Percentiles rank a stretch among this genome's conserved stretches.
Conservation (phyloP, 2,888 invertebrate genomes). For the Drosophila cracens region DNA sequence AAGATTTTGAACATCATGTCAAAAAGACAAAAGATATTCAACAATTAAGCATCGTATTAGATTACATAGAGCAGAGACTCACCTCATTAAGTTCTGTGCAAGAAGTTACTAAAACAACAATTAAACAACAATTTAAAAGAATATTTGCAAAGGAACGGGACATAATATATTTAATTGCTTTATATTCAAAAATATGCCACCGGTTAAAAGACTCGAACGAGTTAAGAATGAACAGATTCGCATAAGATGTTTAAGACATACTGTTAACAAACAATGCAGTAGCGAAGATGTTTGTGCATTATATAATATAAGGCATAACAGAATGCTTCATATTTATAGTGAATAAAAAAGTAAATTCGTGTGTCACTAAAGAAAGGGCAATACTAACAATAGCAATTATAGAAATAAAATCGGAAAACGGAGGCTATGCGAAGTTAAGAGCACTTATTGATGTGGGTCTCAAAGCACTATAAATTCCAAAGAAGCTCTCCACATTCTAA, state of each 20-base stretch:
- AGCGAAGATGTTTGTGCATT: no score
- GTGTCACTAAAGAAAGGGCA: not conserved
- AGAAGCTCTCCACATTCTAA: not conserved
- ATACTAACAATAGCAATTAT: not conserved
- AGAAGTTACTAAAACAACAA: not conserved
- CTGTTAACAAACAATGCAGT: not conserved
- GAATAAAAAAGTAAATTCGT: not conserved
- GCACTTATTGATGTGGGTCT: not conserved
- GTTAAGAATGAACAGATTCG: no score
- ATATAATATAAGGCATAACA: not conserved
- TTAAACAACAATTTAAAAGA: not conserved
- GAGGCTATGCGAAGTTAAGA: not conserved
- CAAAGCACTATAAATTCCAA: not conserved
- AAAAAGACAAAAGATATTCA: no score
- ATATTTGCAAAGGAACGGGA: not conserved
- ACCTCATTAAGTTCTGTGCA: not conserved
- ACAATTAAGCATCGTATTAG: no score
- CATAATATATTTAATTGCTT: not conserved
- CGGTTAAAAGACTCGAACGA: no score
- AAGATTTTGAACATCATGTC: no score
- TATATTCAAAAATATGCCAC: not conserved
- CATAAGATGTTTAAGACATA: not conserved
- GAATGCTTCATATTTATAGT: not conserved
- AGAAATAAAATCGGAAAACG: not conserved
- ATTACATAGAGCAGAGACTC: no score